These are phyloP conservation scores for Cenopis cana DNA, from an alignment of 2,888 invertebrate species.

Conservation along the genomic window DNA sequence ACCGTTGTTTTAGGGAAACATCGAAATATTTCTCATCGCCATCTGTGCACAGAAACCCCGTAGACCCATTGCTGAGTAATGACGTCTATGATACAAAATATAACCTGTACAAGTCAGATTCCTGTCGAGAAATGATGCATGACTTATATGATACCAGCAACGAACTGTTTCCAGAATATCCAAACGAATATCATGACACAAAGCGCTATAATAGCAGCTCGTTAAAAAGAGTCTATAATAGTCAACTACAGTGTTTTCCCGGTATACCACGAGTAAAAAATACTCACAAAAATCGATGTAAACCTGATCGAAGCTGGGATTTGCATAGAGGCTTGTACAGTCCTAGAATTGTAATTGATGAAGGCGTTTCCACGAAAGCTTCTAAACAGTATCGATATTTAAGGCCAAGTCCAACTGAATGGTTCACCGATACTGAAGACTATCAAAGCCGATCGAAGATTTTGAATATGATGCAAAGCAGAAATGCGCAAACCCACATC, in stretches of 20 bases:
- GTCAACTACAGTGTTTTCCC: background rate
- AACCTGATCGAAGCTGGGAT: background rate
- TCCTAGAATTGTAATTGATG: background rate
- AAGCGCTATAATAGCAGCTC: background rate
- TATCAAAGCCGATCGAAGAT: background rate
- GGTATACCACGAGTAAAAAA: background rate
- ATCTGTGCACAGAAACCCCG: constrained; percentile 36
- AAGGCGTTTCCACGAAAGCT: background rate
- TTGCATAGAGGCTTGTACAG: background rate
- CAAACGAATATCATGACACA: background rate
- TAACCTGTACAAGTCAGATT: background rate
- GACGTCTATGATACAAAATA: constrained; percentile 51
- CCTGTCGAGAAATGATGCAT: background rate
- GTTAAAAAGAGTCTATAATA: background rate
- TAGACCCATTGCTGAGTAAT: constrained; percentile 51
- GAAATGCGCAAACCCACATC: constrained; percentile 17
- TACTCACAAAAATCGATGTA: background rate
- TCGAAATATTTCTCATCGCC: constrained; percentile 36
- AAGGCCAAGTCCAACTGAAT: background rate
- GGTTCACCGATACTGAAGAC: background rate
- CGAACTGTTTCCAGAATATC: background rate
- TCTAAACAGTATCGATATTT: background rate
- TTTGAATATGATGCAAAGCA: background rate
- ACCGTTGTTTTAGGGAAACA: constrained; percentile 48
- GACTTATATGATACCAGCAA: constrained; percentile 6